Percentiles rank a stretch among this genome's conserved stretches.
Conservation (phyloP, 2,888 invertebrate species). For the Oscheius sp. region DNA sequence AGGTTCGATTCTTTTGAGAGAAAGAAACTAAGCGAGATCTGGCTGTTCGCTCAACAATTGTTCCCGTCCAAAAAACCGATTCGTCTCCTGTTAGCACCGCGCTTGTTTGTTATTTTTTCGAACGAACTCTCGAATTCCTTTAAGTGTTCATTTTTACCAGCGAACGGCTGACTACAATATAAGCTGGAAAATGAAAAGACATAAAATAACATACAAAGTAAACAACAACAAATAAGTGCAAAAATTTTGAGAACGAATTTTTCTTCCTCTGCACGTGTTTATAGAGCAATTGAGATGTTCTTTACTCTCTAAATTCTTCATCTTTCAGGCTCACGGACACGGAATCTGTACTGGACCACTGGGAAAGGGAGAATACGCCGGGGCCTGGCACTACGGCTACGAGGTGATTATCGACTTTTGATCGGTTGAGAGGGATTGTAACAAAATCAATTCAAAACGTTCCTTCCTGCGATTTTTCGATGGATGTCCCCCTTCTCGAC, state of each 20-base stretch:
- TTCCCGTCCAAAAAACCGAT: background rate
- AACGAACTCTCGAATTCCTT: background rate
- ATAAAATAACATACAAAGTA: too few relatives aligned
- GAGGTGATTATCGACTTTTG: slow-evolving; percentile 77
- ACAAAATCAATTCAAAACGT: background rate
- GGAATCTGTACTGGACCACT: slow-evolving; percentile 81
- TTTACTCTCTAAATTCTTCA: background rate
- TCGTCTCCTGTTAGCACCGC: background rate
- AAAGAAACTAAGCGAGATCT: too few relatives aligned
- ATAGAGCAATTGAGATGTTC: too few relatives aligned
- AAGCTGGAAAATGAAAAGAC: background rate
- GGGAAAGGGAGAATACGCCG: slow-evolving; percentile 95
- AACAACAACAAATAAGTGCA: too few relatives aligned
- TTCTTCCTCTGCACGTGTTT: background rate
- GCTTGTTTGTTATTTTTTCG: background rate
- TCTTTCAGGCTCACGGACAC: slow-evolving; percentile 88
- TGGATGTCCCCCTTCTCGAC: too few relatives aligned
- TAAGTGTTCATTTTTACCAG: background rate
- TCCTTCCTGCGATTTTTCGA: background rate
- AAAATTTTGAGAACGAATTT: too few relatives aligned
- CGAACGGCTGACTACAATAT: background rate
- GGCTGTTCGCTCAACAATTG: too few relatives aligned
- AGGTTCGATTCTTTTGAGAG: slow-evolving; percentile 27
- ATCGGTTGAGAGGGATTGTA: background rate
- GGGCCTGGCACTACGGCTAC: slow-evolving; percentile 99